phyloP scores from a whole-genome alignment of 2,113 vertebrate species.

The Melanotaenia duboulayi region DNA sequence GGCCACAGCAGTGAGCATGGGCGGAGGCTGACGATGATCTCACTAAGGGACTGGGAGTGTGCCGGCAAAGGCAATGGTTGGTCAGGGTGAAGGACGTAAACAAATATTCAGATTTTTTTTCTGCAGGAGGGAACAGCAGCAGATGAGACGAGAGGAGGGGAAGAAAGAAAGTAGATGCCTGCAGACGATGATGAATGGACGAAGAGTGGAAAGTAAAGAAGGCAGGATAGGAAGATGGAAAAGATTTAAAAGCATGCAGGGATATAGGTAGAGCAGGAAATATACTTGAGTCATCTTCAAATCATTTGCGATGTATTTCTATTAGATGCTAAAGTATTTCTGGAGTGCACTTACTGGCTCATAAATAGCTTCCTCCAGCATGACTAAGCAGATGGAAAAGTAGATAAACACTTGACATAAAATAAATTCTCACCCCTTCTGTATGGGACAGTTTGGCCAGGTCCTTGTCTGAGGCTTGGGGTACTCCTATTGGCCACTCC shows the following conservation, averaged over 20 bases:
- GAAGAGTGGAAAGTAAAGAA: neutral
- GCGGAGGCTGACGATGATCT: constrained; percentile 48
- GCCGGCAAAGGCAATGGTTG: constrained; percentile 27
- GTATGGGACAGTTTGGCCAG: constrained; percentile 90
- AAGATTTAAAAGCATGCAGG: neutral
- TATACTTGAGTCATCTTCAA: too few relatives aligned
- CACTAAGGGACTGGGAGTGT: constrained; percentile 40
- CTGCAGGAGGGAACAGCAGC: neutral
- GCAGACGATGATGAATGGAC: neutral
- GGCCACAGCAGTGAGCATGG: constrained; percentile 41
- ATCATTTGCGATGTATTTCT: neutral
- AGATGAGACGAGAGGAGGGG: neutral
- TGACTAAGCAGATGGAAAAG: neutral
- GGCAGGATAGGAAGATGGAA: constrained; percentile 6
- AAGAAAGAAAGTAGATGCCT: constrained; percentile 8
- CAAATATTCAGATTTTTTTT: constrained; percentile 1
- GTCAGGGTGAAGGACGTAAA: neutral
- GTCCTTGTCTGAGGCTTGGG: constrained; percentile 89
- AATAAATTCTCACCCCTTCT: constrained; percentile 85
- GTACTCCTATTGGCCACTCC: constrained; percentile 80
- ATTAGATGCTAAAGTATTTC: neutral
- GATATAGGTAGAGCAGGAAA: neutral
- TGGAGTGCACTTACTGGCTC: neutral
- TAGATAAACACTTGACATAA: neutral
- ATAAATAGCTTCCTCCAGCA: neutral